phyloP scores from a whole-genome alignment of 2,888 invertebrate genomes.

The Girardia tigrina region DNA sequence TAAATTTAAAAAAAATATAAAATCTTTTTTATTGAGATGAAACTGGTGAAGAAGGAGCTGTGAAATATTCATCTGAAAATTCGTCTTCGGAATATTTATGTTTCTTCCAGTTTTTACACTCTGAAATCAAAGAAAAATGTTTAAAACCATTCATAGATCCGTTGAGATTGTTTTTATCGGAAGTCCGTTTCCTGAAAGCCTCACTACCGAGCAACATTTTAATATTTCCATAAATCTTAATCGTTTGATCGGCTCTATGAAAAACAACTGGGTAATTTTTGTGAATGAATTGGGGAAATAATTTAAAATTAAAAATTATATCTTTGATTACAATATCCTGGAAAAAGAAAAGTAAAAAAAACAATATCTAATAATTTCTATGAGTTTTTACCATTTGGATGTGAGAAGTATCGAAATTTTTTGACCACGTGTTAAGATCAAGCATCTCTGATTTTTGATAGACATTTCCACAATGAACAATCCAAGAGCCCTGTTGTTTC shows the following conservation, averaged over 20 bases:
- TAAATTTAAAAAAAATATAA: not conserved
- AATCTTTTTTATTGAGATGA: not conserved
- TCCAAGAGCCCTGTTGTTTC: slow-evolving; percentile 11
- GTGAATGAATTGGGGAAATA: slow-evolving; percentile 7
- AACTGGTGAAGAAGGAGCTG: not conserved
- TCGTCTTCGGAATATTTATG: not conserved
- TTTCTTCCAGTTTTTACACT: not conserved
- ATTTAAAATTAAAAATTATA: slow-evolving; percentile 13
- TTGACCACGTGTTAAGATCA: not conserved
- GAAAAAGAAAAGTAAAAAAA: not conserved
- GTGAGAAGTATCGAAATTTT: not conserved
- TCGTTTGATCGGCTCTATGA: not conserved
- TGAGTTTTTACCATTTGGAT: not conserved
- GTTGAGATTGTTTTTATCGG: too few species aligned
- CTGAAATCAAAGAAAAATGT: not conserved
- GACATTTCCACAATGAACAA: slow-evolving; percentile 3
- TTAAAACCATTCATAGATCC: too few species aligned
- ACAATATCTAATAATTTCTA: not conserved
- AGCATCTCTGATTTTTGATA: not conserved
- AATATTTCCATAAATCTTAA: not conserved
- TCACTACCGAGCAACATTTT: not conserved
- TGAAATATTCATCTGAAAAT: not conserved
- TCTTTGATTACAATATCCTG: not conserved
- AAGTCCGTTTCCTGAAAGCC: not conserved
- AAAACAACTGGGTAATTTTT: not conserved